Base-by-base conservation (phyloP, 2,888 invertebrate genomes). In the Torymus aiolomorphi region DNA sequence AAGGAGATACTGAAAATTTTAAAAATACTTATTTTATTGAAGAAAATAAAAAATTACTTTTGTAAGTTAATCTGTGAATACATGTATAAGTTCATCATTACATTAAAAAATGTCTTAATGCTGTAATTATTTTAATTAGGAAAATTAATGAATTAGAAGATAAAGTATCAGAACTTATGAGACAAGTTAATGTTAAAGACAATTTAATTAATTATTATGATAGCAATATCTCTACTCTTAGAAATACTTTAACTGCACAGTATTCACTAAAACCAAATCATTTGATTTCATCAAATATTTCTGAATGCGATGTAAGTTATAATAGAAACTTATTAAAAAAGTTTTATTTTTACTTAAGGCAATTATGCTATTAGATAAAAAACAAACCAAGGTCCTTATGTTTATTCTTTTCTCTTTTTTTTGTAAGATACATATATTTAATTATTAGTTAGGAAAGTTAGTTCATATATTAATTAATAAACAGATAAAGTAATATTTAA, bases 281-380 rank as follows among this genome's bases (percentile, higher is more conserved):
- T 57, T 66, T 16, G 42, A 71, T 70, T 61, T 82, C 86, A 63
- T 62, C 62, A 75, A 75, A 73, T 63, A 83, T 84, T 61, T 65
- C 82, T 77, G 83, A 83, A 56, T 78, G 73, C 70, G 84, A 84
- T 74, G 87, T 88, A 85, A 87, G 88, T 87, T 69, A 65, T 70
- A 72, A 70, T 13, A 24, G 42, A 63, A 42, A n/a, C 61, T 42
- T 63, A n/a, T 20, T 31, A 42, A 42, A 42, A 42, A 5, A 42
- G 8, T 42, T 42, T 42, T 42, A 75, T 51, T 31, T 62, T 62
- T 66, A 51, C 51, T 42, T 51, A 69, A 62, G 72, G 51, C 67
- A 61, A 72, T 59, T 49, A 66, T 57, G 52, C 31, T 67, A 42
- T 56, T 63, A 59, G 8, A 31, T 31, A 63, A 74, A 71, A 51